phyloP scores from a whole-genome alignment of 2,113 vertebrate genomes.

The Polyodon spathula region DNA sequence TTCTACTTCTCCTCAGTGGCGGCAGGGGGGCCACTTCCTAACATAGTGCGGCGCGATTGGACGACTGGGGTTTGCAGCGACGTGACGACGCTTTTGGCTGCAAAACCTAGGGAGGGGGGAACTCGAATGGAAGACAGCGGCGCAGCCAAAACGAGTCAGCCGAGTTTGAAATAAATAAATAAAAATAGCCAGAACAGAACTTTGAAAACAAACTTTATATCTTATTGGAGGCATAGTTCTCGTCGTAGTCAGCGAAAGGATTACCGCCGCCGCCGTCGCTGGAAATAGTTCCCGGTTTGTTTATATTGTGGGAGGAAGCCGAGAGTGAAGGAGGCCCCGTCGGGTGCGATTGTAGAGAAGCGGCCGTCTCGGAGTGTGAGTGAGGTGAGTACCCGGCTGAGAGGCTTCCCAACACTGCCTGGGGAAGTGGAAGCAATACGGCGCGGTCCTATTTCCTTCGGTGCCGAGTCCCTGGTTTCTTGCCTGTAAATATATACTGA shows the following conservation, averaged over 20 bases:
- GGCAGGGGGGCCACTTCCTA: neutral
- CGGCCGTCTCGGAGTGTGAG: slow-evolving; percentile 29
- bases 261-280: neutral
- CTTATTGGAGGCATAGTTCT: neutral
- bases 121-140: slow-evolving; percentile 53
- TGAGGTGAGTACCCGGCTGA: slow-evolving; percentile 19
- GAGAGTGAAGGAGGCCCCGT: slow-evolving; percentile 35
- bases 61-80: neutral
- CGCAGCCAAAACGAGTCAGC: slow-evolving; percentile 41
- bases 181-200: neutral
- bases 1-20: slow-evolving; percentile 13
- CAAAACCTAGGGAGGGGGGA: slow-evolving; percentile 48
- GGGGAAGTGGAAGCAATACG: neutral
- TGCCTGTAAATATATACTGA: neutral
- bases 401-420: neutral
- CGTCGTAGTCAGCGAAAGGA: neutral
- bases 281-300: slow-evolving; percentile 35
- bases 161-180: slow-evolving; percentile 28
- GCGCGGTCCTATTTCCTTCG: neutral
- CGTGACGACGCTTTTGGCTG: slow-evolving; percentile 28
- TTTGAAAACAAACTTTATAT: neutral
- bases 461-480: too few species aligned
- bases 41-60: slow-evolving; percentile 34
- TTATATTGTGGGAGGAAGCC: slow-evolving; percentile 33
- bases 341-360: slow-evolving; percentile 18